Evolutionary conservation across 2,888 invertebrate species (phyloP).

Genomic region (Melanargia galathea): DNA sequence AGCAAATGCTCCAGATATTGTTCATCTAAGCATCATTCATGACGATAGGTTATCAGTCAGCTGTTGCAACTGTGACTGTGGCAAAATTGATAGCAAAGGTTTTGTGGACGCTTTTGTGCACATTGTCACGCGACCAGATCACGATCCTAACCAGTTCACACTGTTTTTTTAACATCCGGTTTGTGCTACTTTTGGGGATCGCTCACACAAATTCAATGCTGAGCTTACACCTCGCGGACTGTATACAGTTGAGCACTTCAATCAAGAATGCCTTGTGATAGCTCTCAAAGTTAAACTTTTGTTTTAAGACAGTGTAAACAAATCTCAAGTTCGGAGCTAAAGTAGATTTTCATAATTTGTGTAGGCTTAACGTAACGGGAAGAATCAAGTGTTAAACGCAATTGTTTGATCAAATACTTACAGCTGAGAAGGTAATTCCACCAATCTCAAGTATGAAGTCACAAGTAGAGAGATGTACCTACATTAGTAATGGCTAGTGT

Average conservation of each 20-base stretch:
- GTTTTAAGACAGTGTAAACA: conserved; percentile 51
- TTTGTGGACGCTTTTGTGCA: too few species aligned
- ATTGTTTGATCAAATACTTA: conserved; percentile 56
- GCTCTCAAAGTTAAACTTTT: conserved; percentile 49
- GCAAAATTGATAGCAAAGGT: too few species aligned
- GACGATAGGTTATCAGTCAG: too few species aligned
- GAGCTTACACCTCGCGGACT: too few species aligned
- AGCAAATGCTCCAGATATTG: too few species aligned
- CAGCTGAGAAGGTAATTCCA: conserved; percentile 12
- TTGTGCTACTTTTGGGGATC: too few species aligned
- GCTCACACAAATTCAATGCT: too few species aligned
- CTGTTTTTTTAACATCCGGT: too few species aligned
- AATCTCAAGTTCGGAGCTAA: conserved; percentile 15
- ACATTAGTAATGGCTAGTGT: neutral
- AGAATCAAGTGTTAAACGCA: conserved; percentile 63
- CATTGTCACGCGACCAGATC: too few species aligned
- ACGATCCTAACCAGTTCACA: too few species aligned
- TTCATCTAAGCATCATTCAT: too few species aligned
- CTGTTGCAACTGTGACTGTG: too few species aligned
- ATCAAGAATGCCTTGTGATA: conserved; percentile 37
- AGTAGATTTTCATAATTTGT: conserved; percentile 49
- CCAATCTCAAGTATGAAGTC: conserved; percentile 19
- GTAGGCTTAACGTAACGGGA: conserved; percentile 67
- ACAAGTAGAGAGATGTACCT: conserved; percentile 33
- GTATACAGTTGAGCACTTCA: neutral